Conservation (phyloP, 2,888 invertebrate species). For the Melipona beecheii region DNA sequence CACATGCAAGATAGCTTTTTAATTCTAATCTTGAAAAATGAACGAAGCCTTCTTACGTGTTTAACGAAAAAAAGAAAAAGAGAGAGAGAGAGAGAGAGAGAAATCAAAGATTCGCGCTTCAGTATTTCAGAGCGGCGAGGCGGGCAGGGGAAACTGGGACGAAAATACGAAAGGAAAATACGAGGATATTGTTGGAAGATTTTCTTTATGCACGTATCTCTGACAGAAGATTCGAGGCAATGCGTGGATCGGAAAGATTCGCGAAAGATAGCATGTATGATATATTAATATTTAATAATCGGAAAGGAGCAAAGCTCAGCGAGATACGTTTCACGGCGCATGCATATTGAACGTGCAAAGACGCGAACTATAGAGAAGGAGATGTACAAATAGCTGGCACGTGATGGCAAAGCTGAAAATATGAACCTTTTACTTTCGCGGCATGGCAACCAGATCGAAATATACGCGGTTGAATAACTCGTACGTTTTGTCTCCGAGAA, state of each 20-base stretch:
- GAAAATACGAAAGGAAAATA: not conserved
- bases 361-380: slow-evolving; percentile 10
- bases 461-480: slow-evolving; percentile 53
- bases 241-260: slow-evolving; percentile 6
- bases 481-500: slow-evolving; percentile 42
- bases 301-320: slow-evolving; percentile 17
- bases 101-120: slow-evolving; percentile 4
- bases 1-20: too few relatives aligned
- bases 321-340: slow-evolving; percentile 28
- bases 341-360: slow-evolving; percentile 50
- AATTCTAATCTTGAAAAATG: too few relatives aligned
- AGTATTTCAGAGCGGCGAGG: not conserved
- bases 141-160: not conserved
- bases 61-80: not conserved
- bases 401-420: slow-evolving; percentile 33
- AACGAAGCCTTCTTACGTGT: not conserved
- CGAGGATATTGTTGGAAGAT: slow-evolving; percentile 13
- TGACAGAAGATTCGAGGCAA: slow-evolving; percentile 1
- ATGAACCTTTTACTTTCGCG: slow-evolving; percentile 55
- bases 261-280: slow-evolving; percentile 12
- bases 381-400: slow-evolving; percentile 28
- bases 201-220: slow-evolving; percentile 15
- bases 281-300: slow-evolving; percentile 57
- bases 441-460: slow-evolving; percentile 34
- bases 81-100: not conserved